Evolutionary conservation across 2,888 invertebrate species (phyloP), one percentile per base, ranked within the genome.

Genomic region (Spilosoma lubricipeda): DNA sequence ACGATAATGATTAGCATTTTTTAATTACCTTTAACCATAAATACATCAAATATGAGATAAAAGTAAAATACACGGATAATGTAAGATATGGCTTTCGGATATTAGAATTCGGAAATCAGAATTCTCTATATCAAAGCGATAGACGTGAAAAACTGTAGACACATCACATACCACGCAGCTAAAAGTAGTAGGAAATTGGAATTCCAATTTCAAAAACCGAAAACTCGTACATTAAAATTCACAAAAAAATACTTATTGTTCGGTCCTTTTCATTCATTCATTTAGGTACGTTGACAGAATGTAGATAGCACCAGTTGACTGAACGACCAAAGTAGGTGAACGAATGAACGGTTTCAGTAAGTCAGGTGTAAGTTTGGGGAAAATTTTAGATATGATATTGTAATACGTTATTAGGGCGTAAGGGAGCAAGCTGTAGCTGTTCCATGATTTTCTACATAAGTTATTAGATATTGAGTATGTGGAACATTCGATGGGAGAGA

Each of bases 281-380:
- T 75, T 83, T 78, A 39, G 39, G 39, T 39, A 77, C 79, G 75
- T 76, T 73, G 83, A 77, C 82, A 77, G 72, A 75, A 73, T 72
- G 52, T 64, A 78, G 84, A 84, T 85, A 83, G 75, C 74, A 75
- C 75, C 85, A 82, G 81, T 80, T 84, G 85, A 85, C 64, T 85
- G 82, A 84, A 83, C 85, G 84, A 80, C 78, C 42, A 82, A 83
- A 84, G 84, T 80, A 76, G 80, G 80, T 79, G 83, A 76, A 78
- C 83, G 82, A 84, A 77, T 81, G 85, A 83, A 82, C 73, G 78
- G 75, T 75, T 84, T 75, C 67, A 64, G 78, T 71, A 73, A 85
- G 71, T 80, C 82, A 82, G 77, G 84, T 83, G 81, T 75, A 77
- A 83, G 77, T 77, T 79, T 80, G 76, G 71, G 77, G 85, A 75